Evolutionary conservation across 1,140 invertebrate genomes (phyloP), one percentile per base, ranked within the genome.

Genomic region (Orchesella cincta): DNA sequence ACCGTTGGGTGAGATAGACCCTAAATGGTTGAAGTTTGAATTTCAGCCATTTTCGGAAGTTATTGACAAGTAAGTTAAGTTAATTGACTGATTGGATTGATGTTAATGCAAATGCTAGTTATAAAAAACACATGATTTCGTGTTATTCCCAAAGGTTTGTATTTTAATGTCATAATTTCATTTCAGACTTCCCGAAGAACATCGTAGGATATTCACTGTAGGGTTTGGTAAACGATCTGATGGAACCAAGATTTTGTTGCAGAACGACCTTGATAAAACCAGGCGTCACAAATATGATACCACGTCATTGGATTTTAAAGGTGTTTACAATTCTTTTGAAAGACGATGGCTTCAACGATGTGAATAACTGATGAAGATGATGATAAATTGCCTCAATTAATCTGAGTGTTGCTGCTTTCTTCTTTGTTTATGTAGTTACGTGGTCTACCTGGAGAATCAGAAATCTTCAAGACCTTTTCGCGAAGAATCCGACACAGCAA

Each of bases 371-470:
- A 57, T 76, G 23, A 67, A 67, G 12, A 51, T 73, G 8, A 33
- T 28, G 14, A 33, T 33, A 72, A n/a, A 72, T 23, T 64, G n/a
- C 5, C 57, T 23, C n/a, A 64, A 64, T 5, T 46, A 46, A 46
- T 5, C 18, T 46, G 39, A 8, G 54, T 8, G 5, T n/a, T n/a
- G n/a, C n/a, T 46, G 8, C 39, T 46, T 46, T 67, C 8, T 12
- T 67, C 28, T 46, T 62, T 77, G 75, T 78, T 75, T 84, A 83
- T 87, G 70, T 72, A 90, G 88, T 90, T 85, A 88, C 89, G 3
- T 84, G 81, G 78, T 84, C 87, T 85, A 90, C 89, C 0, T 84
- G 85, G 1, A 82, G 83, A 16, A 91, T 92, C 80, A 84, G 89
- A 31, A 83, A 86, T 28, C 83, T 87, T 76, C 90, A 91, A 83